phyloP scores from a whole-genome alignment of 2,113 vertebrate species.

The Lepus americanus region DNA sequence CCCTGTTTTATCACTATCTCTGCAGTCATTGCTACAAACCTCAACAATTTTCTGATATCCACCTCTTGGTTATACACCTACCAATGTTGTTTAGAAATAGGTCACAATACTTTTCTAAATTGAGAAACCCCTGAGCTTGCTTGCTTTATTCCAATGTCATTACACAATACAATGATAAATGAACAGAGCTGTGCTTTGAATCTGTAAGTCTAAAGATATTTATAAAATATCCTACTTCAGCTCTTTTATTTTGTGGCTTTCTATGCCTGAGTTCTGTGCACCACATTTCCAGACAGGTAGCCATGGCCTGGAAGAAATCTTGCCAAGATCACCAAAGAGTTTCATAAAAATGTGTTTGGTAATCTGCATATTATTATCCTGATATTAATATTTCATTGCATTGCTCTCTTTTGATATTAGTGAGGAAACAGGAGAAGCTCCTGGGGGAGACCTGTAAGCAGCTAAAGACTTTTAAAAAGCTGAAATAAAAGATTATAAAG shows the following conservation, averaged over 20 bases:
- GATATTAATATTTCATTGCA: background rate
- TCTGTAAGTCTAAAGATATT: background rate
- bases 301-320: background rate
- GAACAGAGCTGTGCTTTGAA: slow-evolving; percentile 30
- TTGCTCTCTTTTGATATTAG: background rate
- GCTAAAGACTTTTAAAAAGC: background rate
- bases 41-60: slow-evolving; percentile 42
- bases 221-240: background rate
- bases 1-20: background rate
- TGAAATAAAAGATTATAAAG: background rate
- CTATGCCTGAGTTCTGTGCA: background rate
- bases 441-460: background rate
- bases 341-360: background rate
- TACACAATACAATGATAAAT: slow-evolving; percentile 65
- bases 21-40: background rate
- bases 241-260: background rate
- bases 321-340: background rate
- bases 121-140: background rate
- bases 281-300: background rate
- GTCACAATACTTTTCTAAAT: slow-evolving; percentile 65
- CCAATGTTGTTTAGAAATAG: slow-evolving; percentile 46
- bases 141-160: slow-evolving; percentile 59
- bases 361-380: background rate
- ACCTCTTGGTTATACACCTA: slow-evolving; percentile 11
- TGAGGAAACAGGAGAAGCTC: background rate